Percentiles rank a stretch among this genome's conserved stretches.
Conservation (phyloP, 2,888 invertebrate genomes). For the Latheticus oryzae region DNA sequence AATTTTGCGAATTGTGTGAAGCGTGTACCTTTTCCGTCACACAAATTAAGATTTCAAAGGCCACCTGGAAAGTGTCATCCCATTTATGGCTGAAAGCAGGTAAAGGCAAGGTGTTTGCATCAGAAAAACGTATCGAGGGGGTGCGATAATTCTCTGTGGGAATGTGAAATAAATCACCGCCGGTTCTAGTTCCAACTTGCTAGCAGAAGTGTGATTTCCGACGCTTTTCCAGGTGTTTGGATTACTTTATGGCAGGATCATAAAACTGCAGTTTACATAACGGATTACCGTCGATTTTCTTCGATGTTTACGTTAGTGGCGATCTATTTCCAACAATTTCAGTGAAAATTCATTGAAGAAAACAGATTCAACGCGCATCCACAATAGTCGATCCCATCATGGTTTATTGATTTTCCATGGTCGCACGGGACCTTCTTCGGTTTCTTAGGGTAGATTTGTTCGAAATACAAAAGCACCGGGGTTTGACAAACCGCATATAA, state of each 20-base stretch:
- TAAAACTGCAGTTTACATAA: conserved; percentile 54
- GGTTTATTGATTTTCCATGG: conserved; percentile 47
- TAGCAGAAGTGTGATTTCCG: conserved; percentile 58
- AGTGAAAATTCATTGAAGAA: conserved; percentile 22
- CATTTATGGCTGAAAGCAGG: conserved; percentile 49
- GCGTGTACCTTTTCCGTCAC: conserved; percentile 49
- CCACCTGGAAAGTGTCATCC: conserved; percentile 58
- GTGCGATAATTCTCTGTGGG: conserved; percentile 53
- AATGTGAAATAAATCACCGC: conserved; percentile 49
- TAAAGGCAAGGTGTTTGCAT: conserved; percentile 43
- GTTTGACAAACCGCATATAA: conserved; percentile 62
- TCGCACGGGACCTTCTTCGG: conserved; percentile 37
- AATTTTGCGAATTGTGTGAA: conserved; percentile 24
- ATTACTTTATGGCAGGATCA: conserved; percentile 55
- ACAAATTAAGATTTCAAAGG: conserved; percentile 59
- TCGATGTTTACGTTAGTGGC: conserved; percentile 32
- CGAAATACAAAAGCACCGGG: conserved; percentile 55
- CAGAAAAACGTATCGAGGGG: conserved; percentile 38
- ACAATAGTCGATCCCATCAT: conserved; percentile 18
- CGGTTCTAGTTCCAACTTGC: conserved; percentile 40
- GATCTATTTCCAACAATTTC: conserved; percentile 17
- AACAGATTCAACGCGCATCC: conserved; percentile 19
- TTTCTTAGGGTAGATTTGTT: conserved; percentile 29
- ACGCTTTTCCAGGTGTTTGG: conserved; percentile 55
- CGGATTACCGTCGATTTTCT: conserved; percentile 41